These are phyloP conservation scores for Pristionchus japonicus DNA, from an alignment of 2,888 invertebrate species.

Conservation along the genomic window DNA sequence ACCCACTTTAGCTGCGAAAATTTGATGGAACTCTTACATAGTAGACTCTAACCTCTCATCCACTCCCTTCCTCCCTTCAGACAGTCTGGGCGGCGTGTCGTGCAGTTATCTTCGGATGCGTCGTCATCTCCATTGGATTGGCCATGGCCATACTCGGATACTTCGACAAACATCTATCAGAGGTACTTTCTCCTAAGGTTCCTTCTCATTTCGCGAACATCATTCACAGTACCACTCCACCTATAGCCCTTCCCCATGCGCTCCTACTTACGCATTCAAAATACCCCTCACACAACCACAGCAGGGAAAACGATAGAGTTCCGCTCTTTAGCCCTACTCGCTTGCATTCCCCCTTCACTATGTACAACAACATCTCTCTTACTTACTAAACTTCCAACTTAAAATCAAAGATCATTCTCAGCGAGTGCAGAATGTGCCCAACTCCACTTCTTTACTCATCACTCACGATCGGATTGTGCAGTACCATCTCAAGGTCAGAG, in stretches of 20 bases:
- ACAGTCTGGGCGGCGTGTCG: slow-evolving; percentile 92
- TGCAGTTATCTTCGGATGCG: slow-evolving; percentile 88
- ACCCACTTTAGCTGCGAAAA: too few relatives aligned
- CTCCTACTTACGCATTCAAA: not conserved
- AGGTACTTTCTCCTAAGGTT: slow-evolving; percentile 51
- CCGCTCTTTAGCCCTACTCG: not conserved
- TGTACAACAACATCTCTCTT: not conserved
- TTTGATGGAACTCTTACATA: too few relatives aligned
- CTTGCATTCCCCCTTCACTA: not conserved
- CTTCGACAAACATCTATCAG: slow-evolving; percentile 71
- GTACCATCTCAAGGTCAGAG: slow-evolving; percentile 64
- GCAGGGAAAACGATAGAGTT: slow-evolving; percentile 16
- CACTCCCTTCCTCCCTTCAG: slow-evolving; percentile 55
- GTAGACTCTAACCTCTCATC: too few relatives aligned
- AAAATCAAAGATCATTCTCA: not conserved
- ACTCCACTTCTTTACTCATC: not conserved
- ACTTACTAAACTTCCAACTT: not conserved
- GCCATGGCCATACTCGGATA: slow-evolving; percentile 91
- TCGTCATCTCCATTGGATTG: slow-evolving; percentile 89
- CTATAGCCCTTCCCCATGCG: not conserved
- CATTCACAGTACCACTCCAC: too few relatives aligned
- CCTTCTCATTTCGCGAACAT: too few relatives aligned
- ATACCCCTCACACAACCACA: not conserved
- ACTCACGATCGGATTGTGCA: slow-evolving; percentile 57
- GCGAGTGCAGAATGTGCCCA: not conserved